Evolutionary conservation across 2,113 vertebrate genomes (phyloP), one percentile per base, ranked within the genome.

Genomic region (Perccottus glenii): DNA sequence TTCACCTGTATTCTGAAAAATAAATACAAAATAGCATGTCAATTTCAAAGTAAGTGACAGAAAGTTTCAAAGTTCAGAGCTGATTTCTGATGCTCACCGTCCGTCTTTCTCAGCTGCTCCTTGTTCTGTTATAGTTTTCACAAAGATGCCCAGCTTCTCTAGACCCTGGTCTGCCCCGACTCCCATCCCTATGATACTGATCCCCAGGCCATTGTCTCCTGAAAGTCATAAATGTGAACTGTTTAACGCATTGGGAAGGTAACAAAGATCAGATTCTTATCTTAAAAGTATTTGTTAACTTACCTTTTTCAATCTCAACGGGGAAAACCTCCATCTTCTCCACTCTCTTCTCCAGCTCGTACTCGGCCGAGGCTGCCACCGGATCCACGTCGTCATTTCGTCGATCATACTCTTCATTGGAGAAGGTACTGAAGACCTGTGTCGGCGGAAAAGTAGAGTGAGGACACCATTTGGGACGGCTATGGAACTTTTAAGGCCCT

Each of bases 301-400:
- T 32, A 95, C 96, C 96, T 92, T 97, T 97, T 87, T 95, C 94
- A 71, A 97, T 95, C 89, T 97, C 95, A 75, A 97, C 95, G 48
- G 95, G 93, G 84, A 97, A 96, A 56, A 96, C 95, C 27, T 97
- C 96, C 96, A 97, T 97, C 91, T 96, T 97, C 87, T 97, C 96
- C 84, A 97, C 96, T 49, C 96, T 93, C 80, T 97, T 97, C 85
- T 97, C 96, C 87, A 97, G 90, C 80, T 97, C 96, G 48, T 96
- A 97, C 56, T 96, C 95, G 4, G 96, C 96, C 44, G 96, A 97
- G 3, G 96, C 95, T 53, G 95, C 94, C 57, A 97, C 95, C 6
- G 96, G 96, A 56, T 97, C 96, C 85, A 97, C 96, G 44, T 97
- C 96, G 73, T 97, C 96, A 16, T 97, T 97, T 36, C 95, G 94